Evolutionary conservation across 92 coral and sea anemone genomes (phyloP), one percentile per base, ranked within the genome.

Genomic region (Pocillopora grandis): DNA sequence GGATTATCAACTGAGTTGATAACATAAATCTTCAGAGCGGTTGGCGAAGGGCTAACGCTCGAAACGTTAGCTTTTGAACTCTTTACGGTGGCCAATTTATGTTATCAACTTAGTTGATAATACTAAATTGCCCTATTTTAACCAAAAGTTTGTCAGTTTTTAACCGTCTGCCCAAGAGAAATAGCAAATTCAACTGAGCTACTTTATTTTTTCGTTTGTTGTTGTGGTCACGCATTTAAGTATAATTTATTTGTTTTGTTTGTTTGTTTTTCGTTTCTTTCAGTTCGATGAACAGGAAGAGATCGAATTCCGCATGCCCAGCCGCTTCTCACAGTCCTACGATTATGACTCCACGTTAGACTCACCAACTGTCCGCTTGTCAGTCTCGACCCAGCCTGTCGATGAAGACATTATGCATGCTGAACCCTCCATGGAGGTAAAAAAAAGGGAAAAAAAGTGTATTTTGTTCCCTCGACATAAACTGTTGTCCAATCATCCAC

Each of bases 331-430:
- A 4, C 86, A 69, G 60, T 91, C 83, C 42, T 92, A 81, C 49
- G 98, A 94, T 85, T 87, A 89, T 80, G 98, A 94, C 66, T 85
- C 98, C 33, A 85, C 87, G 65, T 80, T 81, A 42, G 98, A 94
- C 80, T 94, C 98, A 6, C 98, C 98, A 33, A 94, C 98, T 61
- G 76, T 89, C 73, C 93, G 95, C 12, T 94, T 95, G 48, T 89
- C 93, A 6, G 69, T 80, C 57, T 94, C 98, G 21, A 77, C 87
- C 15, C 95, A 90, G 73, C 95, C 90, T 19, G 76, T 91, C 20
- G 98, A 94, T 35, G 98, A 94, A 10, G 71, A 85, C 81, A 70
- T 76, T 9, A 74, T 79, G 1, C 84, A 72, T 17, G 86, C 88
- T 21, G 92, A 93, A 20, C 89, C 78, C n/a, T 58, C 74, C 9